Evolutionary conservation across 1,140 invertebrate genomes (phyloP).

Genomic region (Onthophagus taurus): DNA sequence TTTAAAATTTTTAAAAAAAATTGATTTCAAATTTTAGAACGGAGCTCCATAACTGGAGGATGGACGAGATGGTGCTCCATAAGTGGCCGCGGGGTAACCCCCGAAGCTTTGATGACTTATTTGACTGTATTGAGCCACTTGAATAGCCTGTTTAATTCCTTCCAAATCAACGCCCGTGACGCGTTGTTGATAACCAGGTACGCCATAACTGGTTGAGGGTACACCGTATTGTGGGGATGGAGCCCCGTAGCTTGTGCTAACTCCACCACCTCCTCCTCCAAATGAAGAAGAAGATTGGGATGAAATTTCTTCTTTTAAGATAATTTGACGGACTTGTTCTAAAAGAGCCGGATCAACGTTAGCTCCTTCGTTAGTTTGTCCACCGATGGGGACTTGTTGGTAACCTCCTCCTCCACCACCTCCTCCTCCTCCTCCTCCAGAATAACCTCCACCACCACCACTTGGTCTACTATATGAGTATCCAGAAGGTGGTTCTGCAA

Average conservation of each 20-base stretch:
- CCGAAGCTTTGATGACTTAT: constrained; percentile 37
- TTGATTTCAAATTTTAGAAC: no score
- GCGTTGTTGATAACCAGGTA: constrained; percentile 45
- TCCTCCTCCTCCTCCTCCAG: constrained; percentile 41
- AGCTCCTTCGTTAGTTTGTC: constrained; percentile 65
- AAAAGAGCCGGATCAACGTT: constrained; percentile 66
- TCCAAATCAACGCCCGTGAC: constrained; percentile 67
- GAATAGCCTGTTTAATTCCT: constrained; percentile 64
- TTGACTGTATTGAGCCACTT: constrained; percentile 63
- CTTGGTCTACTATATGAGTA: constrained; percentile 54
- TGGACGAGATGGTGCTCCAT: constrained; percentile 35
- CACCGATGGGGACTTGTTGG: constrained; percentile 58
- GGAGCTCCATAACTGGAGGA: constrained; percentile 53
- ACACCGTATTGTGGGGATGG: constrained; percentile 52
- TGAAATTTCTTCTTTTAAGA: constrained; percentile 67
- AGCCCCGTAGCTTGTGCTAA: constrained; percentile 42
- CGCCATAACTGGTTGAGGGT: constrained; percentile 48
- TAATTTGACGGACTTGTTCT: constrained; percentile 70
- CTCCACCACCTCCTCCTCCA: constrained; percentile 31
- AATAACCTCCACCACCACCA: constrained; percentile 39
- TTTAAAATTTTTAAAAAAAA: no score
- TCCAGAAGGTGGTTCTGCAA: constrained; percentile 53
- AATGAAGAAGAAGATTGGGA: constrained; percentile 40
- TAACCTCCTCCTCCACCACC: constrained; percentile 67
- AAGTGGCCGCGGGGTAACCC: constrained; percentile 38